Percentiles rank a stretch among this genome's conserved stretches.
phyloP scores from a whole-genome alignment of 2,113 vertebrate species.

The Ploceus nigricollis region DNA sequence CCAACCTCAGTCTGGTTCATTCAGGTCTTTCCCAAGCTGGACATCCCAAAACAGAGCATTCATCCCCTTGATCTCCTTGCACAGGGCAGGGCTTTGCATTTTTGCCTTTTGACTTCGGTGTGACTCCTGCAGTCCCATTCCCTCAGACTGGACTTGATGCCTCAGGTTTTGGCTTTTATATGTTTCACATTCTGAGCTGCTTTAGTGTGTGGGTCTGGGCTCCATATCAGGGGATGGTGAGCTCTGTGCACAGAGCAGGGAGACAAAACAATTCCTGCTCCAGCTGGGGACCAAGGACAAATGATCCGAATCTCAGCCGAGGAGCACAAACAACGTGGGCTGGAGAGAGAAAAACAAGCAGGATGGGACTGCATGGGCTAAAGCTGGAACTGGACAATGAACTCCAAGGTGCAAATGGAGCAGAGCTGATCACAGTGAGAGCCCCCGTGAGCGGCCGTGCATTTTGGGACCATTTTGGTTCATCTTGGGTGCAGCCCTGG shows the following conservation, averaged over 20 bases:
- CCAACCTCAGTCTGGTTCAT: neutral
- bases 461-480: neutral
- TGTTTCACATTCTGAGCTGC: neutral
- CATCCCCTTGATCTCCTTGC: neutral
- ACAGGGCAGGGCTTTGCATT: neutral
- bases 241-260: neutral
- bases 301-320: neutral
- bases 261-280: neutral
- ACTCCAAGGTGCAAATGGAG: neutral
- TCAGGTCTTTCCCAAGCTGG: neutral
- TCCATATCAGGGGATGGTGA: fast-evolving
- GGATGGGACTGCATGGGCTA: neutral
- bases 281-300: neutral
- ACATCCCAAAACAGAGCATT: neutral
- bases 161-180: neutral
- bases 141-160: too few relatives aligned
- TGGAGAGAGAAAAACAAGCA: neutral
- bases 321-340: neutral
- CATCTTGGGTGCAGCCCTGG: neutral
- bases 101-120: neutral
- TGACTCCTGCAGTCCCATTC: neutral
- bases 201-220: neutral
- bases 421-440: neutral
- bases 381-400: neutral
- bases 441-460: fast-evolving